phyloP scores from a whole-genome alignment of 2,113 vertebrate species.

The Tamias sibiricus region DNA sequence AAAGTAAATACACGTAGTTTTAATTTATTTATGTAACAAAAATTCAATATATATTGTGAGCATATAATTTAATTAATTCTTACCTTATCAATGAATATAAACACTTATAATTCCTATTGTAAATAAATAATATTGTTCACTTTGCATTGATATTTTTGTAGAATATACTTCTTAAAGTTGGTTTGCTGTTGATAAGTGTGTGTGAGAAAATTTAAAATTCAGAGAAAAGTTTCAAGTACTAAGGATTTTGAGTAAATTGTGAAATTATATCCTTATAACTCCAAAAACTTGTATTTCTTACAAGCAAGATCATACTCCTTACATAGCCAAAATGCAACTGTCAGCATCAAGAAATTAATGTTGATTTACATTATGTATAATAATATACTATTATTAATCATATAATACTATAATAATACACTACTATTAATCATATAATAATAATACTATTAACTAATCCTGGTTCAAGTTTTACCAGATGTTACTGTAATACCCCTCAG shows the following conservation, averaged over 20 bases:
- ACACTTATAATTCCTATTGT: neutral
- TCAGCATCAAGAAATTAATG: slow-evolving; percentile 5
- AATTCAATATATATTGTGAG: neutral
- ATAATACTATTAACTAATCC: neutral
- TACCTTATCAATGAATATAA: neutral
- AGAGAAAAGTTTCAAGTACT: neutral
- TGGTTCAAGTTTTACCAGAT: neutral
- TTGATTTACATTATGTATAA: neutral
- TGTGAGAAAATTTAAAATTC: slow-evolving; percentile 16
- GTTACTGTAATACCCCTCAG: neutral
- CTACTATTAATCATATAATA: no score
- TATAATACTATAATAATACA: no score
- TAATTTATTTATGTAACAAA: neutral
- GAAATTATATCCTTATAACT: neutral
- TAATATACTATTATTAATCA: no score
- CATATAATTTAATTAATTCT: neutral
- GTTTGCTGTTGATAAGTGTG: neutral
- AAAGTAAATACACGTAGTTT: neutral
- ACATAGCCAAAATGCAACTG: neutral
- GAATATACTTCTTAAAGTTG: neutral
- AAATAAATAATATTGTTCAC: neutral
- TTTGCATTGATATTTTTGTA: neutral
- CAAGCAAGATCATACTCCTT: neutral
- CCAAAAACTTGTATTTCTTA: neutral
- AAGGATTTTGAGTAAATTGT: neutral